Conservation (phyloP, 2,888 invertebrate species). For the Hypolimnas misippus region DNA sequence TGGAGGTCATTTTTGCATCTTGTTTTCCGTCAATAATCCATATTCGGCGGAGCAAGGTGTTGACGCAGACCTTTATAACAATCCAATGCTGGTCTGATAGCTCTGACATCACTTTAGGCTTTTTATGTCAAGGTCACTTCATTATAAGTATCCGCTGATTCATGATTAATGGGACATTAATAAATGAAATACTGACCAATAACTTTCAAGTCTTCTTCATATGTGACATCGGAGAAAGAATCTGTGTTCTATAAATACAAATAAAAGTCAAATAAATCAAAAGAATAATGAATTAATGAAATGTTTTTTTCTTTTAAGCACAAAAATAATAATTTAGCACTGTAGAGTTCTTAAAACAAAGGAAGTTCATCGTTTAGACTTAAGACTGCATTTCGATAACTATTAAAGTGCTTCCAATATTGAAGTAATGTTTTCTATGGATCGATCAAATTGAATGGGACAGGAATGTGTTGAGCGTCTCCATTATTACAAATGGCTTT, state of each 20-base stretch:
- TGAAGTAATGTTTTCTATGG: slow-evolving; percentile 8
- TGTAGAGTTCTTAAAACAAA: too few relatives aligned
- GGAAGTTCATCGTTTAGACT: too few relatives aligned
- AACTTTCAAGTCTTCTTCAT: neutral
- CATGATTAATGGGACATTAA: neutral
- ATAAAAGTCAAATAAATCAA: too few relatives aligned
- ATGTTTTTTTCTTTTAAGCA: too few relatives aligned
- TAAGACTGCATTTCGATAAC: neutral
- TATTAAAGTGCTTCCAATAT: slow-evolving; percentile 9
- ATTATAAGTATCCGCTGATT: slow-evolving; percentile 27
- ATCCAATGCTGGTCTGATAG: slow-evolving; percentile 23
- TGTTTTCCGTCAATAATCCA: slow-evolving; percentile 42
- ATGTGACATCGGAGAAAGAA: too few relatives aligned
- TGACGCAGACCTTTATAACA: slow-evolving; percentile 38
- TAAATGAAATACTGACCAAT: neutral
- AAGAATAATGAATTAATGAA: too few relatives aligned
- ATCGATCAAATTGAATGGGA: slow-evolving; percentile 23
- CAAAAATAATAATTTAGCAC: too few relatives aligned
- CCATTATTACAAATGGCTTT: slow-evolving; percentile 24
- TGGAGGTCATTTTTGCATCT: slow-evolving; percentile 29
- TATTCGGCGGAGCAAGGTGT: slow-evolving; percentile 50
- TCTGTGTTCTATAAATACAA: too few relatives aligned
- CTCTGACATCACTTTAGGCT: slow-evolving; percentile 24
- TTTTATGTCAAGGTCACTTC: slow-evolving; percentile 40
- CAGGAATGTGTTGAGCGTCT: slow-evolving; percentile 15